Base-by-base conservation (phyloP, 2,113 vertebrate species). In the Pampusana beccarii region DNA sequence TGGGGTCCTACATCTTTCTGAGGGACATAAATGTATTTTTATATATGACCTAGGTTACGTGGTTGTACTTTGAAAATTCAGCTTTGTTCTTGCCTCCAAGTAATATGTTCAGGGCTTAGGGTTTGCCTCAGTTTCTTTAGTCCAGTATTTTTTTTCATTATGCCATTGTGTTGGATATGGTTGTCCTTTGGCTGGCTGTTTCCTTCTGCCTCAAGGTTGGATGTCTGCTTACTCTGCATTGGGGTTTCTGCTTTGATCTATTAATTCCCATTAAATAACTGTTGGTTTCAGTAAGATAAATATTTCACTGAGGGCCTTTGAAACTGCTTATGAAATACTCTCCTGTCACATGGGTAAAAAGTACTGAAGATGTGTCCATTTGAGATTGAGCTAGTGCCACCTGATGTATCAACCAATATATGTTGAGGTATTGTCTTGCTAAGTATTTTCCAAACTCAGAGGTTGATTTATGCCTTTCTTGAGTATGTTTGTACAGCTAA, bases 211-310 rank as follows among this genome's bases (percentile, higher is more conserved):
- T 65, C 13, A n/a, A 42, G 57, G 26, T 2, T 61, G 53, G 25
- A 79, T 12, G 10, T 82, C 46, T 58, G 54, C 61, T 79, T 91
- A 36, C 36, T 82, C 53, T 62, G 67, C 62, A 7, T 3, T 74
- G 72, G 38, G 50, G 16, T 84, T 95, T 86, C 80, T 80, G 28
- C 65, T 92, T 94, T 92, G 71, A 78, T 86, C 82, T 88, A 4
- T 31, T 80, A 17, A 16, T 81, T 75, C 14, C 16, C 46, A 33
- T 79, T 81, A 48, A 40, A 86, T n/a, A 31, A 16, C 80, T 87
- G 12, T 38, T 86, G 60, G 20, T 16, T 70, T 94, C 25, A 38
- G 2, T 72, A 62, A 38, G 58, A 51, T 17, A 10, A 48, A 3
- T 24, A 24, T 80, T 86, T 2, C 34, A 66, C 42, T 40, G 67